Conservation (phyloP, 2,113 vertebrate species). For the Pipa parva region DNA sequence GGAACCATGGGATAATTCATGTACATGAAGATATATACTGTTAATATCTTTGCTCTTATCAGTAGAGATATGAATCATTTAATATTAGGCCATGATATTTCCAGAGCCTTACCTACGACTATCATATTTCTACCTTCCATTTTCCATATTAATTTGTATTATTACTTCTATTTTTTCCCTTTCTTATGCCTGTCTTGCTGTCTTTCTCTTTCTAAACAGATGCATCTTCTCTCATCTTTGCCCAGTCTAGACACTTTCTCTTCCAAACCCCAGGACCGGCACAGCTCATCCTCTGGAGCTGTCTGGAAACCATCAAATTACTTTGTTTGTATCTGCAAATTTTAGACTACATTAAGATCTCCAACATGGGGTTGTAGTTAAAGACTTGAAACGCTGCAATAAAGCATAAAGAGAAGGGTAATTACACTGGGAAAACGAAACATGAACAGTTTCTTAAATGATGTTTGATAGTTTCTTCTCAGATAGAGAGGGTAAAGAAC, state of each 20-base stretch:
- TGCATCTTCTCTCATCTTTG: slow-evolving; percentile 3
- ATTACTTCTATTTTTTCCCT: background rate
- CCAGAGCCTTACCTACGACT: too few relatives aligned
- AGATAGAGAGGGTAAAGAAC: too few relatives aligned
- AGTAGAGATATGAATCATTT: too few relatives aligned
- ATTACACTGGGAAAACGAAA: too few relatives aligned
- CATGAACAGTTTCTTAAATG: too few relatives aligned
- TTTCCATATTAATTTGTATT: background rate
- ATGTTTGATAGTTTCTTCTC: too few relatives aligned
- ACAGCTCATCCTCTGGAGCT: background rate
- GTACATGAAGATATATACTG: too few relatives aligned
- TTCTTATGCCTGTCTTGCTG: background rate
- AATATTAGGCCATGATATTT: too few relatives aligned
- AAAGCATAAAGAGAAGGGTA: too few relatives aligned
- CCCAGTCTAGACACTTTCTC: slow-evolving; percentile 19
- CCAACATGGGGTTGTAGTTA: background rate
- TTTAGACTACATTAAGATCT: background rate
- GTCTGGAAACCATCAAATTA: slow-evolving; percentile 7
- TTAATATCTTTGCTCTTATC: too few relatives aligned
- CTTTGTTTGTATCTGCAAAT: slow-evolving; percentile 17
- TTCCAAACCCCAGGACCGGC: slow-evolving; percentile 6
- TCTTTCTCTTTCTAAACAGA: background rate
- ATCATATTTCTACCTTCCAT: background rate
- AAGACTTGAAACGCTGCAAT: too few relatives aligned
- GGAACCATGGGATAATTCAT: too few relatives aligned